Base-by-base conservation (phyloP, 2,888 invertebrate species). In the Megamerina dolium region DNA sequence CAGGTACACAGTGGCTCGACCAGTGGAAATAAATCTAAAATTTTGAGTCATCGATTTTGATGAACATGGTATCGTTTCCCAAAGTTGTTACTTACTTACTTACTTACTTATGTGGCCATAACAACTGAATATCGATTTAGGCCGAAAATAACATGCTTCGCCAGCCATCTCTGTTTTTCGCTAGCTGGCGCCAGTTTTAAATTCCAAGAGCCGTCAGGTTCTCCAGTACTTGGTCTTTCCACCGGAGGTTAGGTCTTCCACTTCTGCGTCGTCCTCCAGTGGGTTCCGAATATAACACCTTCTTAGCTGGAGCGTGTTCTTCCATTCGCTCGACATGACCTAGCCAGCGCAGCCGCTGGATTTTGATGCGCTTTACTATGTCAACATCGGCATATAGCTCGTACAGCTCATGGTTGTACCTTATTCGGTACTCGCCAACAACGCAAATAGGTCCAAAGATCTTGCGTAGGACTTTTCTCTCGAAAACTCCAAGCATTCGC, bases 41-140 rank as follows among this genome's bases (percentile, higher is more conserved):
- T n/a, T n/a, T n/a, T n/a, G n/a, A n/a, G n/a, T n/a, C n/a, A n/a
- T n/a, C n/a, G n/a, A n/a, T n/a, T n/a, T n/a, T n/a, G n/a, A n/a
- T n/a, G n/a, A n/a, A n/a, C n/a, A n/a, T n/a, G n/a, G n/a, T n/a
- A n/a, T n/a, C n/a, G n/a, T n/a, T n/a, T n/a, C n/a, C n/a, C n/a
- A n/a, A n/a, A n/a, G n/a, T 34, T 14, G 23, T 43, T 45, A 53
- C 45, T 55, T 51, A 42, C 44, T 50, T 36, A 44, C 53, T 51
- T 49, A 42, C 21, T 42, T 56, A 46, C 47, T 55, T 10, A 23
- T 23, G 6, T 23, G 23, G 23, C 10, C 23, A 23, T 23, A 23
- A 23, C 23, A 23, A 23, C 23, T 10, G 8, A 10, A 8, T 23
- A 23, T 10, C 23, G 23, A 23, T 23, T 23, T 23, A 8, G 23